Percentiles rank a stretch among this genome's conserved stretches.
Evolutionary conservation across 2,888 invertebrate species (phyloP).

Genomic region (Vanessa cardui): DNA sequence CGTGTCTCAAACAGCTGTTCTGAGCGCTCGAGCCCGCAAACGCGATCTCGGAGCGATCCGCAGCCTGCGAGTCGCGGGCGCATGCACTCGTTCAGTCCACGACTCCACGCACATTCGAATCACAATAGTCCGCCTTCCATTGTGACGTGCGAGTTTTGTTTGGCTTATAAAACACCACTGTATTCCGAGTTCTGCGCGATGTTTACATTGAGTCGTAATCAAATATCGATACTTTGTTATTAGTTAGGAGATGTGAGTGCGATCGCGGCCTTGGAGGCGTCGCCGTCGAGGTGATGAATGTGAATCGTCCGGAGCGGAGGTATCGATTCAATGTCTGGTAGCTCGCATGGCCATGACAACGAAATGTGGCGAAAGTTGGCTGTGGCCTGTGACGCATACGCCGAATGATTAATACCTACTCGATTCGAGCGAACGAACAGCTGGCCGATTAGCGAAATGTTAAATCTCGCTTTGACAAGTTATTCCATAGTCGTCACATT

Average conservation of each 20-base stretch:
- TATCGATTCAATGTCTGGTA: slow-evolving; percentile 53
- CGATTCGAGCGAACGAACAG: slow-evolving; percentile 48
- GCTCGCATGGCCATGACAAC: slow-evolving; percentile 65
- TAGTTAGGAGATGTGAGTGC: slow-evolving; percentile 37
- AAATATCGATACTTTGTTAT: slow-evolving; percentile 51
- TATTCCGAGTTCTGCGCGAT: slow-evolving; percentile 35
- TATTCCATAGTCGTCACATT: neutral
- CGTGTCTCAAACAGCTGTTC: slow-evolving; percentile 66
- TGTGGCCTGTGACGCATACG: slow-evolving; percentile 55
- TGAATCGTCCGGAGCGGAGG: slow-evolving; percentile 50
- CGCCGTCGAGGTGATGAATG: slow-evolving; percentile 54
- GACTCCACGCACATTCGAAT: slow-evolving; percentile 8
- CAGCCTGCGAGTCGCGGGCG: slow-evolving; percentile 32
- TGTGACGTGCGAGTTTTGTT: slow-evolving; percentile 53
- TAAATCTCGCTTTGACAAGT: neutral
- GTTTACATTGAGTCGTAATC: slow-evolving; percentile 45
- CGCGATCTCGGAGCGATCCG: slow-evolving; percentile 52
- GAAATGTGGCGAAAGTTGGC: slow-evolving; percentile 75
- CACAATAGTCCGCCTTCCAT: slow-evolving; percentile 59
- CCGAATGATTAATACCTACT: slow-evolving; percentile 51
- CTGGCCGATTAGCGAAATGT: slow-evolving; percentile 36
- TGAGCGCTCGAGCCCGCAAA: slow-evolving; percentile 49
- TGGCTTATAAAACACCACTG: slow-evolving; percentile 48
- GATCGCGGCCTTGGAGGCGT: slow-evolving; percentile 53
- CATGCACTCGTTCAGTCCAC: slow-evolving; percentile 39